Evolutionary conservation across 2,888 invertebrate genomes (phyloP), one percentile per base, ranked within the genome.

Genomic region (Polydrusus cervinus): DNA sequence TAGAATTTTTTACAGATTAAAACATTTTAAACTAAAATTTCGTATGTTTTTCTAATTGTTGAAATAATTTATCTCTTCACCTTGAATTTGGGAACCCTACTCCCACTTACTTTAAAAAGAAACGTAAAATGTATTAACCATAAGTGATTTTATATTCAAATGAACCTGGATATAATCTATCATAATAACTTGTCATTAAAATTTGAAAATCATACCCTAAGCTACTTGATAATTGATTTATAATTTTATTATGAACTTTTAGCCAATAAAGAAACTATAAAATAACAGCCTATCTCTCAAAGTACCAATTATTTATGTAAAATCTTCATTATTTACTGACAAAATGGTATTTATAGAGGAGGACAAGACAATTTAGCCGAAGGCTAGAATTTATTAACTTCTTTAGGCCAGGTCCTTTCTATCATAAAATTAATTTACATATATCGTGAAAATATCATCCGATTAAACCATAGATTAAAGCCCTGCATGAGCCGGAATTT

Each of bases 261-360:
- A 38, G 8, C 18, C 51, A 66, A 66, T 66, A 66, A 66, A 66
- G 65, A 66, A 51, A 66, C 51, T 20, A 51, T 51, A 14, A 51
- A 66, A 30, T 49, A 11, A 34, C 20, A 30, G 34, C 64, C 64
- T 45, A 51, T 66, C 65, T 34, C 8, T 8, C 38, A 47, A 66
- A 66, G 38, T 51, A 66, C 25, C 65, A 49, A 66, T 66, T 66
- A 66, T 51, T 66, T 49, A 66, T 66, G 65, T 66, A 66, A 66
- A 66, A 66, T 66, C 51, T 51, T 53, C 18, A 66, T 66, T 51
- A 66, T 66, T 66, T 38, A 49, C 11, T 9, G 34, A 25, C 49
- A 49, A 49, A 47, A 64, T 64, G 47, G 49, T 47, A 66, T 66
- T 66, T 66, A 51, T 64, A 38, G 65, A 51, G 14, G 40, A 47